These are phyloP conservation scores for Dryas iulia DNA, from an alignment of 1,140 invertebrate species.

Conservation along the genomic window DNA sequence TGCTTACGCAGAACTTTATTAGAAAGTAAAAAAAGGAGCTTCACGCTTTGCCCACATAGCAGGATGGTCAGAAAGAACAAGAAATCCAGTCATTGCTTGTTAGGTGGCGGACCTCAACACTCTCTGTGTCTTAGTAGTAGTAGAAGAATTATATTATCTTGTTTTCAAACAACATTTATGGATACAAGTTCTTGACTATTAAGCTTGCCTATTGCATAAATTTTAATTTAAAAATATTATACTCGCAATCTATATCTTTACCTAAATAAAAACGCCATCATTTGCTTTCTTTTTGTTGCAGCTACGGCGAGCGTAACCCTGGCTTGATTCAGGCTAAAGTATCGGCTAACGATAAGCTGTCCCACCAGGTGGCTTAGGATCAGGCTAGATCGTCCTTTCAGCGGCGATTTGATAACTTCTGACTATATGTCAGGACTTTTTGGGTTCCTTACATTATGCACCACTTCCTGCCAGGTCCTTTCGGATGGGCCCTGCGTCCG, in stretches of 20 bases:
- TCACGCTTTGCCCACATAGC: no score
- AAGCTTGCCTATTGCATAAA: background rate
- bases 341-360: constrained; percentile 34
- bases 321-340: constrained; percentile 50
- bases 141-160: no score
- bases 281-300: constrained; percentile 44
- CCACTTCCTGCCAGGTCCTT: background rate
- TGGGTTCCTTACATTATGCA: background rate
- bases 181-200: no score
- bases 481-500: background rate
- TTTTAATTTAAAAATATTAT: background rate
- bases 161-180: no score
- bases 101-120: no score
- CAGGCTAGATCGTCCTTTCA: constrained; percentile 6
- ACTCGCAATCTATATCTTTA: no score
- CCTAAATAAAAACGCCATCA: background rate
- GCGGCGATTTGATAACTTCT: background rate
- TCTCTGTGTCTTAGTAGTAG: no score
- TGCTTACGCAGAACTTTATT: no score
- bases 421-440: constrained; percentile 1
- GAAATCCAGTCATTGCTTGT: no score
- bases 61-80: no score
- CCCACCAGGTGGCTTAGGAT: constrained; percentile 40
- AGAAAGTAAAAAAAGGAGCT: no score
- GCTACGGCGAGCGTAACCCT: constrained; percentile 47